Conservation (phyloP, 1,140 invertebrate genomes). For the Coelopa frigida region DNA sequence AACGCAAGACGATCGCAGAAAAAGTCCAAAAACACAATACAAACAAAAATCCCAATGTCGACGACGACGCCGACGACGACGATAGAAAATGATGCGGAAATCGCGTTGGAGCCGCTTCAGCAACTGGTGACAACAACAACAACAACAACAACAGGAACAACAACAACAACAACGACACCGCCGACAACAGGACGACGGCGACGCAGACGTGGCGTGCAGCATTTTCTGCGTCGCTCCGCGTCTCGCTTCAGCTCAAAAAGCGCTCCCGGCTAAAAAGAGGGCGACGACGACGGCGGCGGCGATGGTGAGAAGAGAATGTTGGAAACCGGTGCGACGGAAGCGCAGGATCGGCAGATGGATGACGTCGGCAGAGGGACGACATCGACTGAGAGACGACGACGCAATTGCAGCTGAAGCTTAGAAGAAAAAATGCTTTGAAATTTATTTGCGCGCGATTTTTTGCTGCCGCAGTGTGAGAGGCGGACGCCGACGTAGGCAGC, state of each 20-base stretch:
- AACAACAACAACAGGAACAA: conserved; percentile 1
- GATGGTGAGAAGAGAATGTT: neutral
- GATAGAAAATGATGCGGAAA: neutral
- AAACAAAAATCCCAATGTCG: neutral
- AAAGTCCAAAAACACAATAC: neutral
- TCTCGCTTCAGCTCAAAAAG: conserved; percentile 9
- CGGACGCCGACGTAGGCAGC: too few species aligned
- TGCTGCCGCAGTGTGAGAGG: too few species aligned
- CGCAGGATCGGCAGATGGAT: too few species aligned
- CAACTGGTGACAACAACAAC: neutral
- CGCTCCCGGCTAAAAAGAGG: conserved; percentile 10
- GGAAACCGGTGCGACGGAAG: too few species aligned
- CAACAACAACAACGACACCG: conserved; percentile 3
- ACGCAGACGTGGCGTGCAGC: conserved; percentile 11
- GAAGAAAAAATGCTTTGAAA: too few species aligned
- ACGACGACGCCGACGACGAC: neutral
- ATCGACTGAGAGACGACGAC: too few species aligned
- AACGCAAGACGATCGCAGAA: conserved; percentile 2
- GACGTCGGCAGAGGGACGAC: too few species aligned
- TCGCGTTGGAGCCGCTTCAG: neutral
- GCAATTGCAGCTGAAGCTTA: too few species aligned
- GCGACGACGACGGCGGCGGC: neutral
- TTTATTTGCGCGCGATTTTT: too few species aligned
- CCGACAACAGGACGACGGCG: neutral
- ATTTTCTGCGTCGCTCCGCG: conserved; percentile 7